Conservation (phyloP, 2,888 invertebrate species). For the Mythimna loreyi region DNA sequence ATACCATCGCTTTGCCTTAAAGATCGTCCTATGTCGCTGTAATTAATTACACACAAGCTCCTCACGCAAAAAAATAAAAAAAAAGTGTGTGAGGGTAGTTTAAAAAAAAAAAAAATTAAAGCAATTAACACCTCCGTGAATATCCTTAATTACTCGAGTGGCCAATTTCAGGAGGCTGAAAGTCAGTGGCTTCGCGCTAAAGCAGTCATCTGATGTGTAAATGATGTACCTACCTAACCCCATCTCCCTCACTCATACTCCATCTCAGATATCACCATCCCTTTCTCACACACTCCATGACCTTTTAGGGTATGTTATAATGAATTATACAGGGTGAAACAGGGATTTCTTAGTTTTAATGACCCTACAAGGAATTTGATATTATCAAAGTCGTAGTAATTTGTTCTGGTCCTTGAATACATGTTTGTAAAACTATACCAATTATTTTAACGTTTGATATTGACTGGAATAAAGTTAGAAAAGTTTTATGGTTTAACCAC, state of each 20-base stretch:
- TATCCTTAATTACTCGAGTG: conserved; percentile 76
- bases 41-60: no score
- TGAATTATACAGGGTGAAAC: conserved; percentile 68
- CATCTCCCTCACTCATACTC: conserved; percentile 22
- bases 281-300: conserved; percentile 26
- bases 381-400: conserved; percentile 28
- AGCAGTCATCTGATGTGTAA: conserved; percentile 84
- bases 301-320: conserved; percentile 63
- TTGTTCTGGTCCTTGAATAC: conserved; percentile 20
- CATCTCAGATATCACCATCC: conserved; percentile 16
- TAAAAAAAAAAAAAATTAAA: conserved; percentile 15
- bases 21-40: no score
- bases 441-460: conserved; percentile 17
- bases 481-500: conserved; percentile 15
- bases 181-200: conserved; percentile 72
- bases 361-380: conserved; percentile 26
- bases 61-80: no score
- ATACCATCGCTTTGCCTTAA: no score
- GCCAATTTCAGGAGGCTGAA: conserved; percentile 78
- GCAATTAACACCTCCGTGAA: conserved; percentile 60
- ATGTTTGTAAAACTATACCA: conserved; percentile 12
- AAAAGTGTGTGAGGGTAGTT: no score
- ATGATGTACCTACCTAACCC: conserved; percentile 74
- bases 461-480: background rate
- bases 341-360: conserved; percentile 71